Conservation (phyloP, 2,888 invertebrate species). For the Acleris emargana region DNA sequence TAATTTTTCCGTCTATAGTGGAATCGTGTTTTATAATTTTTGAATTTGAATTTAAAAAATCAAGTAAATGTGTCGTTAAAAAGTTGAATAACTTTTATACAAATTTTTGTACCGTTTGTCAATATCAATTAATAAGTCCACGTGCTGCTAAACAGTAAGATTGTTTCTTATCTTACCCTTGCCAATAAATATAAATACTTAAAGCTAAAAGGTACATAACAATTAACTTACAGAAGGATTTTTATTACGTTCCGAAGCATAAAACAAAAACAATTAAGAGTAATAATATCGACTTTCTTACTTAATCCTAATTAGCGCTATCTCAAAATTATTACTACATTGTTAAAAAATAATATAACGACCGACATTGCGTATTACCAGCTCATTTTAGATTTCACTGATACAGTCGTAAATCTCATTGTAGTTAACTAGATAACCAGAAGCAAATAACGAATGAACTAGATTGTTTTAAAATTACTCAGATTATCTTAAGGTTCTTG, state of each 20-base stretch:
- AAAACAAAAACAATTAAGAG: constrained; percentile 2
- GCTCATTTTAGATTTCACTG: constrained; percentile 35
- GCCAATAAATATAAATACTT: neutral
- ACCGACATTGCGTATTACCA: constrained; percentile 25
- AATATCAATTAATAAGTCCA: too few relatives aligned
- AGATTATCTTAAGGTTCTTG: constrained; percentile 27
- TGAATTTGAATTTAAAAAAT: too few relatives aligned
- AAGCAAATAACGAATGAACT: constrained; percentile 23
- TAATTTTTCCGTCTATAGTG: too few relatives aligned
- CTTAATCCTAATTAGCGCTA: constrained; percentile 24
- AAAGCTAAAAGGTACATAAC: neutral
- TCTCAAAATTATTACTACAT: constrained; percentile 29
- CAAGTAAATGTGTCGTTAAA: too few relatives aligned
- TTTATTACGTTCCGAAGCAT: neutral
- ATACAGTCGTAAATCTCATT: constrained; percentile 33
- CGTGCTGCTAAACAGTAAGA: too few relatives aligned
- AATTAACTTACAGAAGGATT: neutral
- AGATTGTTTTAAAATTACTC: constrained; percentile 8
- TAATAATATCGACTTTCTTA: constrained; percentile 14
- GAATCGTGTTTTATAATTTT: too few relatives aligned
- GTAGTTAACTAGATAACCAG: constrained; percentile 33
- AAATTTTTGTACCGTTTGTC: too few relatives aligned
- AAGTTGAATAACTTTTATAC: too few relatives aligned
- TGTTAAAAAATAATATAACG: constrained; percentile 28
- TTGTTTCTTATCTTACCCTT: neutral